These are phyloP conservation scores for Aptenodytes forsteri DNA, from an alignment of 2,113 vertebrate species.

Conservation along the genomic window DNA sequence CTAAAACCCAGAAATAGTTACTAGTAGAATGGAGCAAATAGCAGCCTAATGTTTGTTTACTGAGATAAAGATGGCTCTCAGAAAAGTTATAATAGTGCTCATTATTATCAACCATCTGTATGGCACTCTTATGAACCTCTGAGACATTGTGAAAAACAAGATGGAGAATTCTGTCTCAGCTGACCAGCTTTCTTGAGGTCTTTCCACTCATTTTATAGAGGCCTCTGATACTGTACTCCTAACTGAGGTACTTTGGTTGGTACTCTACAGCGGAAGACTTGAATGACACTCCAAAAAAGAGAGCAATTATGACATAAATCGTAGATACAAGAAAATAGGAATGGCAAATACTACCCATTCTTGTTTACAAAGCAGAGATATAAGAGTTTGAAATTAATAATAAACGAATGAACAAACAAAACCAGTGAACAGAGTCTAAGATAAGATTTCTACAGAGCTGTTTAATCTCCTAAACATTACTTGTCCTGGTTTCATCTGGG, in stretches of 20 bases:
- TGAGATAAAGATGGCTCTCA: not conserved
- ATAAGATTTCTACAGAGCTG: not conserved
- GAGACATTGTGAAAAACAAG: not conserved
- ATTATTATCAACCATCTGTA: not conserved
- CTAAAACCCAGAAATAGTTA: not conserved
- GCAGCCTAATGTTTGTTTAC: not conserved
- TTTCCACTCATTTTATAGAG: not conserved
- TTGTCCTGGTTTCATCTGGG: no score
- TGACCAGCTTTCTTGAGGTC: not conserved
- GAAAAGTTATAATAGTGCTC: not conserved
- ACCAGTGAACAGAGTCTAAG: not conserved
- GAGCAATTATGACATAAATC: not conserved
- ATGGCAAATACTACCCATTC: not conserved
- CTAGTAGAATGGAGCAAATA: not conserved
- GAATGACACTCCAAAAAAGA: not conserved
- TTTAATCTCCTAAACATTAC: not conserved
- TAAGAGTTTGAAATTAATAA: not conserved
- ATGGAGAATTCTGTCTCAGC: not conserved
- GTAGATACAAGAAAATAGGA: not conserved
- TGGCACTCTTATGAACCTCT: not conserved
- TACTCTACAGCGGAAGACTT: not conserved
- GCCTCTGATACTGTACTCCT: not conserved
- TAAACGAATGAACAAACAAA: not conserved
- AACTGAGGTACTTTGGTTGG: not conserved
- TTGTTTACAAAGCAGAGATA: not conserved